Conservation (phyloP, 2,888 invertebrate genomes). For the Antheraea yamamai region DNA sequence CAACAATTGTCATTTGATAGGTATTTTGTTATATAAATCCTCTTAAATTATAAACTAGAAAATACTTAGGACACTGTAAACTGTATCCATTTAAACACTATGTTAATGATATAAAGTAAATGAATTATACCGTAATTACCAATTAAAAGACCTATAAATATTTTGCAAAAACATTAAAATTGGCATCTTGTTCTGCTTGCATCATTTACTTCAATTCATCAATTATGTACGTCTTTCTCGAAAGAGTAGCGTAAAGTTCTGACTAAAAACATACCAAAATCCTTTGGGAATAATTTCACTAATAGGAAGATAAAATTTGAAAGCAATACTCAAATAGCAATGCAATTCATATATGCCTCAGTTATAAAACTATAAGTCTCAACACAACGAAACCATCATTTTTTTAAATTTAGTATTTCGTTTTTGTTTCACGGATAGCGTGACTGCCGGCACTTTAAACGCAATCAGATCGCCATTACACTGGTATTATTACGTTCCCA, state of each 20-base stretch:
- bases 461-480: constrained; percentile 15
- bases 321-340: neutral
- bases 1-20: too few species aligned
- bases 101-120: too few species aligned
- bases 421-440: neutral
- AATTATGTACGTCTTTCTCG: too few species aligned
- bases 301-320: neutral
- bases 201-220: too few species aligned
- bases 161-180: neutral
- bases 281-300: neutral
- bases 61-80: too few species aligned
- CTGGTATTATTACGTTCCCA: neutral
- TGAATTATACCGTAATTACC: neutral
- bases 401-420: neutral
- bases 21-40: too few species aligned
- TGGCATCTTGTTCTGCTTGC: too few species aligned
- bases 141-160: neutral
- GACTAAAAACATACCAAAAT: neutral
- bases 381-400: neutral
- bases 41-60: too few species aligned
- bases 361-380: neutral
- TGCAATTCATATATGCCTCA: neutral
- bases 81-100: too few species aligned
- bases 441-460: constrained; percentile 9
- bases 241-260: neutral